A percentile compares a stretch with the other conserved stretches of the same genome.
These are phyloP conservation scores for Tiliqua scincoides DNA, from an alignment of 2,113 vertebrate species.

Conservation along the genomic window DNA sequence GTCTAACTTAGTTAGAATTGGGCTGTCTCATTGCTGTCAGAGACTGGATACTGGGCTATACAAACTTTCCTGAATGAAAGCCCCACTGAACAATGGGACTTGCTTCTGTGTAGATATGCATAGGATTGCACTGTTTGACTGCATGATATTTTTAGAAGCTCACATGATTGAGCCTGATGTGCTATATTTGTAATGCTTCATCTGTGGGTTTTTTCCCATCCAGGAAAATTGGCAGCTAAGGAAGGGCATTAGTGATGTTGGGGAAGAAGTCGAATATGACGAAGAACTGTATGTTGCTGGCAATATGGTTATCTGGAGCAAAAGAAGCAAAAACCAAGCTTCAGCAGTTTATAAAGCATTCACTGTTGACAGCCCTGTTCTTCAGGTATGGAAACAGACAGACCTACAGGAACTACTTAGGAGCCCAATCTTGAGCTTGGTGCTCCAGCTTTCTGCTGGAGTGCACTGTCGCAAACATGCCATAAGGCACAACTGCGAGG, in stretches of 20 bases:
- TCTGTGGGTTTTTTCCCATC: constrained; percentile 19
- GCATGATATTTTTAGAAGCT: background rate
- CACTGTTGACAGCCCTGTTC: constrained; percentile 92
- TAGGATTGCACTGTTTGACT: no score
- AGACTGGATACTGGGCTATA: background rate
- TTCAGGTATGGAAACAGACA: constrained; percentile 79
- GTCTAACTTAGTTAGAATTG: no score
- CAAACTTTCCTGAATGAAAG: no score
- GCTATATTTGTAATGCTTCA: background rate
- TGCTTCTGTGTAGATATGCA: no score
- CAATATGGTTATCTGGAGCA: constrained; percentile 96
- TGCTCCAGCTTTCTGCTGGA: no score
- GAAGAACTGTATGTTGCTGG: constrained; percentile 94
- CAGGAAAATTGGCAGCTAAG: constrained; percentile 95
- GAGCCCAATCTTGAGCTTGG: no score
- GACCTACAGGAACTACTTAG: background rate
- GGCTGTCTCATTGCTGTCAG: no score
- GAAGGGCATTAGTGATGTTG: constrained; percentile 82
- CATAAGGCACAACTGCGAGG: no score
- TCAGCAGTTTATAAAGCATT: constrained; percentile 93
- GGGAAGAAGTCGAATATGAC: constrained; percentile 88
- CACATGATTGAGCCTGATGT: background rate
- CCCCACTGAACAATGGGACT: no score
- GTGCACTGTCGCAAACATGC: no score
- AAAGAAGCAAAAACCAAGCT: constrained; percentile 87